Conservation (phyloP, 1,140 invertebrate species). For the Aricia agestis region DNA sequence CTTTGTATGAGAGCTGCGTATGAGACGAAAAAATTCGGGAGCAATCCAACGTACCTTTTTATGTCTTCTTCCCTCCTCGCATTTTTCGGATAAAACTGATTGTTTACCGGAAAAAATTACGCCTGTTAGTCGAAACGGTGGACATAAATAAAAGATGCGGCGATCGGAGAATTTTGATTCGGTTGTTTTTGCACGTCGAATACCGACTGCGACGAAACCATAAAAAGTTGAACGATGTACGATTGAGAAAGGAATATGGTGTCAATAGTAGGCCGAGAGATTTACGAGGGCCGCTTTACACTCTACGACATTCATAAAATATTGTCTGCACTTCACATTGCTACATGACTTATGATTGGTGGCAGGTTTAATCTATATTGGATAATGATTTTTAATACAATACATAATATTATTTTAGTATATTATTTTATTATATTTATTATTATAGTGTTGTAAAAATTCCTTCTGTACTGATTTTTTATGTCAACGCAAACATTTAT, state of each 20-base stretch:
- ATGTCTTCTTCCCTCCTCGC: constrained; percentile 66
- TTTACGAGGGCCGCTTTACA: constrained; percentile 50
- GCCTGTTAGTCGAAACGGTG: constrained; percentile 67
- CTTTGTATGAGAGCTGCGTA: constrained; percentile 53
- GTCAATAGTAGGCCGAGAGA: constrained; percentile 48
- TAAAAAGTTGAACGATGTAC: constrained; percentile 61
- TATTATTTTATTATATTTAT: too few species aligned
- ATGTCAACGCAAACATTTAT: too few species aligned
- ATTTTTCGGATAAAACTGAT: constrained; percentile 74
- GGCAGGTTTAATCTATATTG: too few species aligned
- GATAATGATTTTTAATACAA: too few species aligned
- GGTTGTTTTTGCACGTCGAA: constrained; percentile 57
- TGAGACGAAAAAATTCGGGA: constrained; percentile 47
- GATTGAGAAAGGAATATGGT: constrained; percentile 66
- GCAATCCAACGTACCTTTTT: constrained; percentile 57
- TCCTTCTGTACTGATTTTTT: too few species aligned
- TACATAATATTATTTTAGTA: too few species aligned
- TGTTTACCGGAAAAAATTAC: constrained; percentile 76
- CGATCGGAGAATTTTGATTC: constrained; percentile 70
- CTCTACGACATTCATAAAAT: constrained; percentile 18
- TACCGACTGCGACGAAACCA: constrained; percentile 46
- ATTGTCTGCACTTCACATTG: too few species aligned
- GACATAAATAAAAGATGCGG: constrained; percentile 72
- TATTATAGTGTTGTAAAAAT: too few species aligned
- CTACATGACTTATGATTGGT: not conserved